Conservation (phyloP, 2,888 invertebrate species). For the Cylindroiulus punctatus region DNA sequence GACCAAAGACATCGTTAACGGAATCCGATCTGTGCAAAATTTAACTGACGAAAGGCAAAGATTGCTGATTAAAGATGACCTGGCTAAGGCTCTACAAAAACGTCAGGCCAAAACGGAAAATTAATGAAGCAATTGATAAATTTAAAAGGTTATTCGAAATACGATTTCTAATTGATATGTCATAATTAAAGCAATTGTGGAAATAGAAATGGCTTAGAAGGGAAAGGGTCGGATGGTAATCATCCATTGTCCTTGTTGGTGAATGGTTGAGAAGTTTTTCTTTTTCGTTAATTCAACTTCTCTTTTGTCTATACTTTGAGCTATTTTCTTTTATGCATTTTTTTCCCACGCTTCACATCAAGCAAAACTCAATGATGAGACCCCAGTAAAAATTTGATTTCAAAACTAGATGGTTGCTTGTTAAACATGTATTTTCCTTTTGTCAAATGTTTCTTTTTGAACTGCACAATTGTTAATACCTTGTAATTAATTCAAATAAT, state of each 20-base stretch:
- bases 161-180: not conserved
- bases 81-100: constrained; percentile 83
- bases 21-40: constrained; percentile 83
- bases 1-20: constrained; percentile 97
- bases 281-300: not conserved
- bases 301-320: not conserved
- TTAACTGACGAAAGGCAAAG: constrained; percentile 85
- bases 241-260: not conserved
- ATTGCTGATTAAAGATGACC: constrained; percentile 84
- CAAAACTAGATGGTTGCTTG: not conserved
- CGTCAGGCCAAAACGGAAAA: constrained; percentile 75
- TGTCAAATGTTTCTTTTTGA: constrained; percentile 1
- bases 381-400: not conserved
- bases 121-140: constrained; percentile 44
- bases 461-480: constrained; percentile 1
- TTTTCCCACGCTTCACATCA: not conserved
- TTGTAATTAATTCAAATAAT: not conserved
- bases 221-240: not conserved
- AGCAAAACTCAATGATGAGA: not conserved
- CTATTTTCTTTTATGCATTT: not conserved
- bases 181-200: constrained; percentile 1
- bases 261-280: not conserved
- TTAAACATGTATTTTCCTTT: not conserved
- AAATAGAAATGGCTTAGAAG: constrained; percentile 1
- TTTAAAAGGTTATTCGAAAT: constrained; percentile 1